Evolutionary conservation across 1,140 invertebrate species (phyloP).

Genomic region (Drosophila pachea): DNA sequence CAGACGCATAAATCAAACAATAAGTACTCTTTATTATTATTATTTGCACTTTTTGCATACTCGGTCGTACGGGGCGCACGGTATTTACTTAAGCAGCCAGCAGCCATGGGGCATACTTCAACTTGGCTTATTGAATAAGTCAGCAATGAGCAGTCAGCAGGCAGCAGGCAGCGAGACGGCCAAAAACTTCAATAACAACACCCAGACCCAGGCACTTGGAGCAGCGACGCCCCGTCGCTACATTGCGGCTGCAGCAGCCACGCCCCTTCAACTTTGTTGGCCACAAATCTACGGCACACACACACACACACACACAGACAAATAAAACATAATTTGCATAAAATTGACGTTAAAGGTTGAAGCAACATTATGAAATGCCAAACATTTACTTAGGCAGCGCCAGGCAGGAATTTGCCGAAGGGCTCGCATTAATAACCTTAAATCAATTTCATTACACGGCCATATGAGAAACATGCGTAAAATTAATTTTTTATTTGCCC

Average conservation of each 20-base stretch:
- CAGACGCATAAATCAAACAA: slow-evolving; percentile 79
- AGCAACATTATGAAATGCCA: slow-evolving; percentile 62
- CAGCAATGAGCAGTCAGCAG: slow-evolving; percentile 50
- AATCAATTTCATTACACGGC: slow-evolving; percentile 75
- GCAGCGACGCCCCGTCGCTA: slow-evolving; percentile 65
- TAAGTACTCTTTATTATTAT: slow-evolving; percentile 79
- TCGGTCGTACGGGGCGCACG: slow-evolving; percentile 42
- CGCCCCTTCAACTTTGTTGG: slow-evolving; percentile 33
- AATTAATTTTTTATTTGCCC: slow-evolving; percentile 77
- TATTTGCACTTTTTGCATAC: slow-evolving; percentile 78
- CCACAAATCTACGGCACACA: slow-evolving; percentile 30
- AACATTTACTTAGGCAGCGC: slow-evolving; percentile 74
- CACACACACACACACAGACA: slow-evolving; percentile 36
- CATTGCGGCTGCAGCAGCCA: slow-evolving; percentile 50
- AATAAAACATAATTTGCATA: slow-evolving; percentile 78
- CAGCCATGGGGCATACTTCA: slow-evolving; percentile 72
- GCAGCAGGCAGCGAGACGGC: slow-evolving; percentile 35
- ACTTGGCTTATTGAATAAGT: slow-evolving; percentile 79
- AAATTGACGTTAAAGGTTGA: slow-evolving; percentile 79
- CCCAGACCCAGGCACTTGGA: slow-evolving; percentile 41
- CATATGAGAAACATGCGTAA: slow-evolving; percentile 71
- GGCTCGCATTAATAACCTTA: slow-evolving; percentile 76
- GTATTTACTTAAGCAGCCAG: slow-evolving; percentile 71
- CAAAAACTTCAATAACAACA: slow-evolving; percentile 75
- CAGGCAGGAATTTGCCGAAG: slow-evolving; percentile 21